Evolutionary conservation across 2,113 vertebrate species (phyloP).

Genomic region (Anarhynchus alexandrinus): DNA sequence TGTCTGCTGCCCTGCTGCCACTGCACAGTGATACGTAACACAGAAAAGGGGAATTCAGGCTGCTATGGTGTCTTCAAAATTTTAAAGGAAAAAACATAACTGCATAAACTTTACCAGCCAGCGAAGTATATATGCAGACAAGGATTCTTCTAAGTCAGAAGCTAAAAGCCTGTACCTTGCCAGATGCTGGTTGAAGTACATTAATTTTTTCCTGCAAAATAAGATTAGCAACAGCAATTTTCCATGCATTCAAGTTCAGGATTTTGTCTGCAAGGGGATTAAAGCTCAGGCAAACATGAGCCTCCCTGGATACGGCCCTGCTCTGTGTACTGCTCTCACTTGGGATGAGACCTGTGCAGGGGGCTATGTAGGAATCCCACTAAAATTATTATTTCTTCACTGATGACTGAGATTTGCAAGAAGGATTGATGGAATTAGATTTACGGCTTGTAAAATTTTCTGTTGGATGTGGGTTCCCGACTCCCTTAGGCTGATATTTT

Average conservation of each 20-base stretch:
- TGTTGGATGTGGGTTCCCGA: neutral
- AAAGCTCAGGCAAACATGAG: conserved; percentile 1
- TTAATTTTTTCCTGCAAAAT: neutral
- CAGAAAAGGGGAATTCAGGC: neutral
- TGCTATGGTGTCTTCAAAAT: neutral
- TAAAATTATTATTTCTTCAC: neutral
- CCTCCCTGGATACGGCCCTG: neutral
- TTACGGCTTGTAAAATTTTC: neutral
- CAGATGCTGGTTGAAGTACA: neutral
- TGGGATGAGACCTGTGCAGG: neutral
- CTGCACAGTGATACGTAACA: neutral
- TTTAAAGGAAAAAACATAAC: neutral
- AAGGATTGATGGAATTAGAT: neutral
- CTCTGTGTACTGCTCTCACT: neutral
- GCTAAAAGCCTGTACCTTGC: neutral
- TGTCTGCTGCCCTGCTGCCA: neutral
- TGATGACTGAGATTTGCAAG: neutral
- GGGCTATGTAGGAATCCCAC: neutral
- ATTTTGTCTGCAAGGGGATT: conserved; percentile 31
- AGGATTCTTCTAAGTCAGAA: neutral
- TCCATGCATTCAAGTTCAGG: conserved; percentile 42
- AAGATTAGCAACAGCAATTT: conserved; percentile 61
- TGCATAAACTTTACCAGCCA: neutral
- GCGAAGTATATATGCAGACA: neutral
- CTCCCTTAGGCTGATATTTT: neutral